Percentiles rank a stretch among this genome's conserved stretches.
phyloP scores from a whole-genome alignment of 2,797 vertebrate species.

The Tragelaphus eurycerus region DNA sequence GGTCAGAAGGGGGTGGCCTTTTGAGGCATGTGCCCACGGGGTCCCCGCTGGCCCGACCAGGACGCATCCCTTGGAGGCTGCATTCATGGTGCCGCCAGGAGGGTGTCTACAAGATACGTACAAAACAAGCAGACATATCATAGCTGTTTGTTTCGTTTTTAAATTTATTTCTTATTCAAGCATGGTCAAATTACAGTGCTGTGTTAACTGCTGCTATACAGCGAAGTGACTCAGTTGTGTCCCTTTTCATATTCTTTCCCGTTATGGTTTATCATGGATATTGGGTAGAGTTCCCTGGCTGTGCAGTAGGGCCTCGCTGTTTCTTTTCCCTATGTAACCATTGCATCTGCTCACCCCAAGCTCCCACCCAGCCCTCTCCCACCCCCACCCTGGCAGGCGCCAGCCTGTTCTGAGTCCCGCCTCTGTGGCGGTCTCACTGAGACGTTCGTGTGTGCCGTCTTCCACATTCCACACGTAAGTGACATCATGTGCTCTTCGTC shows the following conservation, averaged over 20 bases:
- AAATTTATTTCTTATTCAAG: not conserved
- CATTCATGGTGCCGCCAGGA: not conserved
- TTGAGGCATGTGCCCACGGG: rapidly evolving
- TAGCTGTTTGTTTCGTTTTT: not conserved
- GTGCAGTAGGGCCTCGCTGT: not conserved
- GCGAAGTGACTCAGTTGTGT: not conserved
- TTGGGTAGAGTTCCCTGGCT: not conserved
- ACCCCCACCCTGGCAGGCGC: not conserved
- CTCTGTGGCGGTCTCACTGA: not conserved
- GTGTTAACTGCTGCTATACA: not conserved
- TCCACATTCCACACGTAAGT: rapidly evolving
- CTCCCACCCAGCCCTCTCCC: not conserved
- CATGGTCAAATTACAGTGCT: not conserved
- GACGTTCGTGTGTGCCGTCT: rapidly evolving
- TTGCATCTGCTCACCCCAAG: not conserved
- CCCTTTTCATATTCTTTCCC: not conserved
- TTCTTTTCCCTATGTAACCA: not conserved
- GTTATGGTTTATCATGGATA: not conserved
- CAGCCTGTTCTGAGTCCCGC: not conserved
- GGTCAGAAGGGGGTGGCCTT: no score
- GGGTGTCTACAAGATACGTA: rapidly evolving
- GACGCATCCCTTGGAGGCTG: not conserved
- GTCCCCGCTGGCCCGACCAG: rapidly evolving
- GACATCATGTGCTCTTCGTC: rapidly evolving
- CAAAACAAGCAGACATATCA: rapidly evolving